A percentile compares a stretch with the other conserved stretches of the same genome.
These are phyloP conservation scores for Netelia virgata DNA, from an alignment of 2,888 invertebrate genomes.

Conservation along the genomic window DNA sequence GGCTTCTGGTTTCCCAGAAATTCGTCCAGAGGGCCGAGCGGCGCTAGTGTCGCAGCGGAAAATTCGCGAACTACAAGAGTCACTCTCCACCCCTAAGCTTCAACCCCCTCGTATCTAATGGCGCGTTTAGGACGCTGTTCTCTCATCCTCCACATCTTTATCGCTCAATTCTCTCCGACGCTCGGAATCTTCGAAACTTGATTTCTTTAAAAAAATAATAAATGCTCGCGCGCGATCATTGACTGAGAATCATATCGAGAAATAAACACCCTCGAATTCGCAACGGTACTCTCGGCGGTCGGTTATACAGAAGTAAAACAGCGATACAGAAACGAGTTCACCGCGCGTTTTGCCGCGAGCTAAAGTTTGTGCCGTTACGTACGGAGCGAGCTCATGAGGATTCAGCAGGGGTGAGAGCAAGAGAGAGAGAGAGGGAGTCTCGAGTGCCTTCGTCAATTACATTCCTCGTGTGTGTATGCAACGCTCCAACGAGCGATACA, in stretches of 20 bases:
- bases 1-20: constrained; percentile 75
- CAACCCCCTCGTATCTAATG: constrained; percentile 54
- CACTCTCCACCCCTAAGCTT: constrained; percentile 63
- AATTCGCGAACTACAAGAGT: constrained; percentile 51
- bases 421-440: neutral
- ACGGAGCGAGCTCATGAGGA: neutral
- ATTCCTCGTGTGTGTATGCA: constrained; percentile 23
- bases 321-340: constrained; percentile 58
- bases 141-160: neutral
- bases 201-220: neutral
- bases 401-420: neutral
- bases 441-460: constrained; percentile 58
- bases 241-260: neutral
- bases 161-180: neutral
- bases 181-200: neutral
- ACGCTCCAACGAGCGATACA: constrained; percentile 60
- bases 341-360: constrained; percentile 61
- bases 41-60: constrained; percentile 67
- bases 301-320: constrained; percentile 9
- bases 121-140: neutral
- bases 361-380: constrained; percentile 56
- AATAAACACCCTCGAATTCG: constrained; percentile 48
- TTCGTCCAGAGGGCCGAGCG: constrained; percentile 78
- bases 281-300: constrained; percentile 40
- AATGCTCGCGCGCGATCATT: neutral